Conservation (phyloP, 1,140 invertebrate species). For the Pseudomyrmex gracilis region DNA sequence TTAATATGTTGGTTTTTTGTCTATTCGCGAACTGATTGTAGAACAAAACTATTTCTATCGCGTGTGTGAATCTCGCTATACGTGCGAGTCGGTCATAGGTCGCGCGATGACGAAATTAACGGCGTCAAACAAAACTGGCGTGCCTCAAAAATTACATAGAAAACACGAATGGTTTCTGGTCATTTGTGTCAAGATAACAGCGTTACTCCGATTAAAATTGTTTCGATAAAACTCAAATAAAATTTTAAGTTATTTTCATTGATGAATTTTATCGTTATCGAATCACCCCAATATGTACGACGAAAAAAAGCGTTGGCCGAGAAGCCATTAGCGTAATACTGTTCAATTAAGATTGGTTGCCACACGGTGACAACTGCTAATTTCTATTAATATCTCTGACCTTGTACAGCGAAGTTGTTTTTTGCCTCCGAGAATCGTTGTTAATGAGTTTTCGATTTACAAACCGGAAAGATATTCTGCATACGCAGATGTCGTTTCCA, state of each 20-base stretch:
- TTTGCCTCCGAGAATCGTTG: background rate
- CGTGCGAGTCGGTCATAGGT: slow-evolving; percentile 51
- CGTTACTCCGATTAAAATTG: too few species aligned
- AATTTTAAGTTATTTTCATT: too few species aligned
- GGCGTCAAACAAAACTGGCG: background rate
- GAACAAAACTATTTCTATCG: background rate
- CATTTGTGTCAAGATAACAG: too few species aligned
- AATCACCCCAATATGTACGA: too few species aligned
- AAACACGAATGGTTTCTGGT: too few species aligned
- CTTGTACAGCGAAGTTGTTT: background rate
- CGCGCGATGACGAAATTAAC: slow-evolving; percentile 38
- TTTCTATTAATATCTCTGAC: background rate
- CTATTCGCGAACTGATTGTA: background rate
- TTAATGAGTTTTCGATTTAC: background rate
- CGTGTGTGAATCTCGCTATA: background rate
- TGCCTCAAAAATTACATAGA: background rate
- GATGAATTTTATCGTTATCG: too few species aligned
- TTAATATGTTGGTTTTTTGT: too few species aligned
- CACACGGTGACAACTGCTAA: background rate
- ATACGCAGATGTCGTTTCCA: background rate
- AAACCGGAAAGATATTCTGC: background rate
- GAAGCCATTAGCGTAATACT: background rate
- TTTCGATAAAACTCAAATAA: too few species aligned
- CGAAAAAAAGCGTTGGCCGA: background rate
- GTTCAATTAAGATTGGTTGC: slow-evolving; percentile 1